These are phyloP conservation scores for Ceratitis capitata DNA, from an alignment of 1,140 invertebrate species.

Conservation along the genomic window DNA sequence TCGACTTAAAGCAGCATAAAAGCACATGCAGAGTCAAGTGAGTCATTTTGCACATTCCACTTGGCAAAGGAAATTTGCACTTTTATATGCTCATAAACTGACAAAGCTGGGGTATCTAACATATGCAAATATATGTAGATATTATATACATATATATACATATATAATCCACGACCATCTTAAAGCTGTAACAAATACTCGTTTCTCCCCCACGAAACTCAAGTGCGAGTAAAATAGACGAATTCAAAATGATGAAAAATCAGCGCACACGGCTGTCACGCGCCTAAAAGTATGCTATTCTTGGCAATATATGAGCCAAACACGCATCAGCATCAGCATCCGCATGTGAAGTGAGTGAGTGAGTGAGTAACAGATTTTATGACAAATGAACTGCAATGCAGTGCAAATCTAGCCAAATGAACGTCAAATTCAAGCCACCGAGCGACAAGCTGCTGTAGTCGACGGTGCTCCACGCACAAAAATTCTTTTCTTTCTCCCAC, in stretches of 20 bases:
- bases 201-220: background rate
- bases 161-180: background rate
- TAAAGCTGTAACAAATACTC: background rate
- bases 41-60: background rate
- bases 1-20: background rate
- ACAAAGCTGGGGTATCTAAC: too few relatives aligned
- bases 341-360: too few relatives aligned
- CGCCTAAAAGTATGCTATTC: background rate
- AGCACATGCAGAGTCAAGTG: background rate
- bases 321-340: background rate
- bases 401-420: background rate
- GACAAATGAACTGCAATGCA: conserved; percentile 21
- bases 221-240: background rate
- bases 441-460: background rate
- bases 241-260: background rate
- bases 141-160: background rate
- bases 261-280: background rate
- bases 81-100: too few relatives aligned
- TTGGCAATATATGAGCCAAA: background rate
- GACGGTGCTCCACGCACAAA: background rate
- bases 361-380: background rate
- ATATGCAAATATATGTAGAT: background rate
- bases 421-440: background rate
- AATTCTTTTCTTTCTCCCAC: background rate
- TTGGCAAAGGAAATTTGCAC: background rate